A percentile compares a stretch with the other conserved stretches of the same genome.
Conservation (phyloP, 2,113 vertebrate species). For the Dasyprocta punctata region DNA sequence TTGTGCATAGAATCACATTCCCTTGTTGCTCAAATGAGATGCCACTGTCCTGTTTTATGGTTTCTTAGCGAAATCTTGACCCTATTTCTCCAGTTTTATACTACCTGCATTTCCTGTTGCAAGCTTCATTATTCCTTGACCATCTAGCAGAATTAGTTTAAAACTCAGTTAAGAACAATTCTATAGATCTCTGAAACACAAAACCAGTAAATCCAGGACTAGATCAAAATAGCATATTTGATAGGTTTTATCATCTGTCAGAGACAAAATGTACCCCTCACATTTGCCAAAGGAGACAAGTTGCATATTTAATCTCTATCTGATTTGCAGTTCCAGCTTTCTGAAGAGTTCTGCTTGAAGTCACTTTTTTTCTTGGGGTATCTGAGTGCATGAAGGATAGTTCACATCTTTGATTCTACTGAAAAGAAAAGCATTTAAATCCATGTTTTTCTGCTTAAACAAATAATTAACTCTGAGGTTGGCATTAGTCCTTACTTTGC, state of each 20-base stretch:
- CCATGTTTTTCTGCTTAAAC: not conserved
- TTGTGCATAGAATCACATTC: rapidly evolving
- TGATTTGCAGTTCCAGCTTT: not conserved
- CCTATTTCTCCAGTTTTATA: not conserved
- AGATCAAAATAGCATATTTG: not conserved
- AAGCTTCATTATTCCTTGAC: not conserved
- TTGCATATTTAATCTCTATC: not conserved
- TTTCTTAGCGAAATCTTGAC: not conserved
- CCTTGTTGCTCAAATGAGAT: not conserved
- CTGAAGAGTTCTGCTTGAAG: not conserved
- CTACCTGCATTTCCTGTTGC: not conserved
- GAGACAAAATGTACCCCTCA: not conserved
- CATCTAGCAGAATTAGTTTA: not conserved
- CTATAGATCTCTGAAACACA: not conserved
- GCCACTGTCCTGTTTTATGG: not conserved
- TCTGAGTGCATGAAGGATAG: not conserved
- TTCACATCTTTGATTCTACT: not conserved
- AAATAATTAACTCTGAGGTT: not conserved
- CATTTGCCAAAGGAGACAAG: not conserved
- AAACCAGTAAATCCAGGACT: not conserved
- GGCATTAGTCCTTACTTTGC: not conserved
- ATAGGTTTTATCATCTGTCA: not conserved
- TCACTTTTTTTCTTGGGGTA: not conserved
- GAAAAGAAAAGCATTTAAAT: not conserved
- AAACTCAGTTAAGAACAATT: not conserved